Conservation (phyloP, 92 coral and sea anemone species). For the Porites cylindrica region DNA sequence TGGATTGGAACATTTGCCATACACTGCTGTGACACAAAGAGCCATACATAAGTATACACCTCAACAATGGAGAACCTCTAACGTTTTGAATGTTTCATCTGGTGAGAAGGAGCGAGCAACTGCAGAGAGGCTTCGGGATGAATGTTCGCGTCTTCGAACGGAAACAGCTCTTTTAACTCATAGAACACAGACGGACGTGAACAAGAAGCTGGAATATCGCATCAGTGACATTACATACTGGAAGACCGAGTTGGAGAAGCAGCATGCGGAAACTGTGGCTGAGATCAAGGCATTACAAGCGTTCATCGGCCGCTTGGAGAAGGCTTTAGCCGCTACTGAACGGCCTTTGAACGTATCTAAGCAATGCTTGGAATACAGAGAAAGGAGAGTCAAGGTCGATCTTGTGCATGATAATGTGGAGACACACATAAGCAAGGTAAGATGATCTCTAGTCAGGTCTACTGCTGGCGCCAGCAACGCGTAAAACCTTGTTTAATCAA, state of each 20-base stretch:
- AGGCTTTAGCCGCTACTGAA: constrained; percentile 95
- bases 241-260: constrained; percentile 92
- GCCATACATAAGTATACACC: constrained; percentile 88
- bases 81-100: constrained; percentile 87
- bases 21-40: constrained; percentile 84
- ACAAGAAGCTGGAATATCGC: constrained; percentile 94
- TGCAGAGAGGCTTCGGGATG: constrained; percentile 97
- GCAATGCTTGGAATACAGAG: constrained; percentile 91
- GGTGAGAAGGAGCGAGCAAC: constrained; percentile 98
- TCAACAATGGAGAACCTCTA: constrained; percentile 95
- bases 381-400: constrained; percentile 92
- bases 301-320: constrained; percentile 96
- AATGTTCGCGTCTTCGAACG: constrained; percentile 96
- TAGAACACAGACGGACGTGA: constrained; percentile 96
- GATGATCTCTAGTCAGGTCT: not conserved
- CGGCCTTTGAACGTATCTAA: constrained; percentile 88
- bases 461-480: no score
- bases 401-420: constrained; percentile 95
- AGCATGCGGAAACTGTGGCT: constrained; percentile 93
- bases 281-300: constrained; percentile 96
- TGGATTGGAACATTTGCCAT: constrained; percentile 91
- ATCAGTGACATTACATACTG: constrained; percentile 90
- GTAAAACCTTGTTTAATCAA: not conserved
- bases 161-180: constrained; percentile 94
- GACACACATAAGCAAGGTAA: constrained; percentile 88